Base-by-base conservation (phyloP, 2,113 vertebrate species). In the Meleagris gallopavo region DNA sequence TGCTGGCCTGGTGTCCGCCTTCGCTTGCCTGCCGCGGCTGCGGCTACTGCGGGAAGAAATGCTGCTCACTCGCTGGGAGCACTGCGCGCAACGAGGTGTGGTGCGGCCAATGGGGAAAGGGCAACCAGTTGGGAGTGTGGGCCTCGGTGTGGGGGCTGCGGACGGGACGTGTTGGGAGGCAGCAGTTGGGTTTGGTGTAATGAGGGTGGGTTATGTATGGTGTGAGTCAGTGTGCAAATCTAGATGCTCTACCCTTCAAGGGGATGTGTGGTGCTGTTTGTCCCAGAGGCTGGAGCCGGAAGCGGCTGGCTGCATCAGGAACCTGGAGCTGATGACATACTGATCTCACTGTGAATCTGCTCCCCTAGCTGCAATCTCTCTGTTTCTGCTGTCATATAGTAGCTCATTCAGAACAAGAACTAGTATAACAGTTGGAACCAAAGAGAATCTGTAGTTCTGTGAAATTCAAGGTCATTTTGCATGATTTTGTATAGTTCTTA, bases 221-320 rank as follows among this genome's bases (percentile, higher is more conserved):
- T 13, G 11, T 3, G 9, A n/a, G 43, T 5, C 6, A 8, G 12
- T 3, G 43, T 20, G 15, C 15, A 10, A 27, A 13, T 13, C 8
- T 16, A 19, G 43, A 6, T 17, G 34, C 16, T 3, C 10, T 1
- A n/a, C 9, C 10, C 3, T 3, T 36, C 4, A 34, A 8, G n/a
- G 16, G n/a, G 6, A 5, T 8, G 8, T 4, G 3, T 4, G 22
- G 60, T 6, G n/a, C 3, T 4, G 7, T 3, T 10, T 11, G 46
- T 16, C 18, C 32, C 1, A 3, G 10, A 20, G 30, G 7, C 18
- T 2, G 1, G 32, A n/a, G 65, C 34, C 32, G 1, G 4, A 10
- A 46, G 67, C 36, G 16, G 64, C 34, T 24, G 70, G 38, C 9
- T 8, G 48, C 10, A 40, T 24, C 60, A 25, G 41, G 50, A 70